Percentiles rank a stretch among this genome's conserved stretches.
These are phyloP conservation scores for Oncorhynchus nerka DNA, from an alignment of 2,113 vertebrate genomes.

Conservation along the genomic window DNA sequence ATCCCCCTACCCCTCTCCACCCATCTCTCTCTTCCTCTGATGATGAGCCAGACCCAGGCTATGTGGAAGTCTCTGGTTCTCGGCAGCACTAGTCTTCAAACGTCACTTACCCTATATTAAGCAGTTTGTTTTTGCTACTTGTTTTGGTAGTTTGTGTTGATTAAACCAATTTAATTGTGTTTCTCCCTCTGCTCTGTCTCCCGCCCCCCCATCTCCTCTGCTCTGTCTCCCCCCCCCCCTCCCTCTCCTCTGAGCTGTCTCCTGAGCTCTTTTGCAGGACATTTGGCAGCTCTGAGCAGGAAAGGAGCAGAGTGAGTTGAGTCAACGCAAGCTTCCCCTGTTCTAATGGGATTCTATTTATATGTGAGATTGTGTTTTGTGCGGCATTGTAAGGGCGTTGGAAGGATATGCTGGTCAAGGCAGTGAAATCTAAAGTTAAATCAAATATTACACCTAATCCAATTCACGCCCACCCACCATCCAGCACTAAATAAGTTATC, in stretches of 20 bases:
- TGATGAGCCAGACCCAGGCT: constrained; percentile 23
- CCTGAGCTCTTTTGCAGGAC: not conserved
- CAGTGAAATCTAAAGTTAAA: constrained; percentile 29
- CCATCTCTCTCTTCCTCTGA: constrained; percentile 30
- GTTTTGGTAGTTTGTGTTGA: constrained; percentile 32
- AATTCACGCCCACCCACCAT: constrained; percentile 22
- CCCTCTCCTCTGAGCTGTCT: not conserved
- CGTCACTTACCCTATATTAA: constrained; percentile 29
- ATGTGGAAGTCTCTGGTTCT: constrained; percentile 24
- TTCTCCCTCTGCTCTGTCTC: constrained; percentile 17
- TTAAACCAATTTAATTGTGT: constrained; percentile 39
- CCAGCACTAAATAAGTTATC: not conserved
- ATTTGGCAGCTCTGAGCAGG: constrained; percentile 45
- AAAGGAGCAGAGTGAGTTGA: constrained; percentile 45
- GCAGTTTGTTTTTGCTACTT: constrained; percentile 39
- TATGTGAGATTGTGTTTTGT: constrained; percentile 43
- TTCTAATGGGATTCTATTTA: constrained; percentile 12
- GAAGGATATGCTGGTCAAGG: constrained; percentile 18
- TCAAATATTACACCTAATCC: constrained; percentile 22
- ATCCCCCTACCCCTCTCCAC: constrained; percentile 4
- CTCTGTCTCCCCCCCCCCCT: not conserved
- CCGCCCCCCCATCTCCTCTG: not conserved
- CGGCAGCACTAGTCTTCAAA: constrained; percentile 14
- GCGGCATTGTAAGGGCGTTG: not conserved
- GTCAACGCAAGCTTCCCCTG: constrained; percentile 54